These are phyloP conservation scores for Tetranychus truncatus DNA, from an alignment of 2,888 invertebrate species.

Conservation along the genomic window DNA sequence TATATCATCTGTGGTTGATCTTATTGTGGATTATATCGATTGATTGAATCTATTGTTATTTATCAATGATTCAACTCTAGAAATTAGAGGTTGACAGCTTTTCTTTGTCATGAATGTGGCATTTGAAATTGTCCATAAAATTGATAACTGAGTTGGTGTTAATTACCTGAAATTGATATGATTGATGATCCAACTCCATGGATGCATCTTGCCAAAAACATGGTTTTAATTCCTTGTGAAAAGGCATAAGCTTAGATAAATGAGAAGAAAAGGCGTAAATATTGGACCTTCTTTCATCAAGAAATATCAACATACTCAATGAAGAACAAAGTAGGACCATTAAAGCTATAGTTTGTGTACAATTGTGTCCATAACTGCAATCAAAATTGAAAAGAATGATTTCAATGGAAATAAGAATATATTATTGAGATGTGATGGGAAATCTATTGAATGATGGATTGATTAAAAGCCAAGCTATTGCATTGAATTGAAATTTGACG, in stretches of 20 bases:
- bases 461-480: too few relatives aligned
- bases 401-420: background rate
- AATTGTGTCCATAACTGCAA: conserved; percentile 43
- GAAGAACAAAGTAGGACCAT: conserved; percentile 48
- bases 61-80: too few relatives aligned
- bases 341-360: conserved; percentile 50
- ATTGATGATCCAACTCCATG: conserved; percentile 65
- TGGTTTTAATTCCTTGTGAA: conserved; percentile 47
- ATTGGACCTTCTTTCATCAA: background rate
- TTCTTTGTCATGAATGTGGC: too few relatives aligned
- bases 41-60: too few relatives aligned
- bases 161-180: conserved; percentile 47
- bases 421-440: too few relatives aligned
- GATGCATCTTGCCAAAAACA: conserved; percentile 53
- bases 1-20: too few relatives aligned
- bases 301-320: conserved; percentile 41
- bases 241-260: conserved; percentile 48
- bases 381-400: background rate
- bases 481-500: too few relatives aligned
- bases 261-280: background rate
- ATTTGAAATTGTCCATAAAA: too few relatives aligned
- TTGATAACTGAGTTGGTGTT: conserved; percentile 2
- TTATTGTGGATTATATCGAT: too few relatives aligned
- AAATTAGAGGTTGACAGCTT: too few relatives aligned
- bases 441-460: too few relatives aligned